Percentiles rank a stretch among this genome's conserved stretches.
Conservation (phyloP, 2,888 invertebrate genomes). For the Altica lythri region DNA sequence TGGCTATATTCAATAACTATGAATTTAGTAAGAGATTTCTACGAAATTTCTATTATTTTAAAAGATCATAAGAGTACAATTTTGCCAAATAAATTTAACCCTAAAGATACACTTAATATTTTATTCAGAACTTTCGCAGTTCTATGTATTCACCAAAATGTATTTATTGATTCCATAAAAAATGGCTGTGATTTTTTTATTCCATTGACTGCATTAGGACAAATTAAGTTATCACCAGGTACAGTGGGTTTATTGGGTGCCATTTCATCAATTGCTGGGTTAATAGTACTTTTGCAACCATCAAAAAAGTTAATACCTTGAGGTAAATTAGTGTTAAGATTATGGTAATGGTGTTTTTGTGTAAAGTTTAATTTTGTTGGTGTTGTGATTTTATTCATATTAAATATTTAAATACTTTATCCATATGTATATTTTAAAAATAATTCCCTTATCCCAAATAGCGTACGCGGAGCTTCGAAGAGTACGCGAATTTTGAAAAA, state of each 20-base stretch:
- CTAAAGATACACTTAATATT: conserved; percentile 39
- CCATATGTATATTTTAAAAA: no score
- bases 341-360: neutral
- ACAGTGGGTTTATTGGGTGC: conserved; percentile 78
- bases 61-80: conserved; percentile 57
- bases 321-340: conserved; percentile 16
- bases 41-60: conserved; percentile 74
- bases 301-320: conserved; percentile 73
- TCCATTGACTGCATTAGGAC: conserved; percentile 80
- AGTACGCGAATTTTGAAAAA: no score
- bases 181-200: conserved; percentile 88
- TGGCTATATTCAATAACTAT: conserved; percentile 84
- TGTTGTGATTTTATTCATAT: neutral
- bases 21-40: conserved; percentile 81
- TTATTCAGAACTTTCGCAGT: conserved; percentile 42
- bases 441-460: no score
- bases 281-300: conserved; percentile 78
- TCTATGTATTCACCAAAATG: conserved; percentile 62
- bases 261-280: conserved; percentile 79
- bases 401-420: no score
- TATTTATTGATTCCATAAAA: conserved; percentile 82
- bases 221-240: conserved; percentile 76
- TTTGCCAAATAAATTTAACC: conserved; percentile 38
- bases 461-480: no score
- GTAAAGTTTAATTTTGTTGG: neutral